Percentiles rank a stretch among this genome's conserved stretches.
phyloP scores from a whole-genome alignment of 2,888 invertebrate genomes.

The Cantharis nigra region DNA sequence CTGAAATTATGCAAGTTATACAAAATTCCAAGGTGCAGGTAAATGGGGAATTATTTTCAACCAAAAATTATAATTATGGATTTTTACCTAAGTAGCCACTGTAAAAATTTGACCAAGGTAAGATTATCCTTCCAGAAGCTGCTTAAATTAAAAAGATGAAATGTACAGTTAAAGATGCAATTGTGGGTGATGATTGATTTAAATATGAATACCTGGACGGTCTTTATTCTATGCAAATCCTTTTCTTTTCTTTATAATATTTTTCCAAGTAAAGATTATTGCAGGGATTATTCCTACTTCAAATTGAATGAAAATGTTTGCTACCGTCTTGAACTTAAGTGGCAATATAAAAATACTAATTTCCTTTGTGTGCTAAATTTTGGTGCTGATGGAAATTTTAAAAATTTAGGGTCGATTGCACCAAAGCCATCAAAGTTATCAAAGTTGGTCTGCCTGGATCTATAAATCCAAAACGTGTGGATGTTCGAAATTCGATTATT shows the following conservation, averaged over 20 bases:
- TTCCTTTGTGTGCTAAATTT: not conserved
- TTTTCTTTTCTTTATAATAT: not conserved
- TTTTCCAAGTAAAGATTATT: not conserved
- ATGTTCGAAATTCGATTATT: not conserved
- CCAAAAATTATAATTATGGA: too few species aligned
- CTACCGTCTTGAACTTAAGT: not conserved
- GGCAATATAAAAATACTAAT: not conserved
- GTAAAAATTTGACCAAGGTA: not conserved
- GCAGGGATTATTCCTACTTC: not conserved
- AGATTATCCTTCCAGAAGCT: not conserved
- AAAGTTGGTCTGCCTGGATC: too few species aligned
- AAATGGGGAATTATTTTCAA: too few species aligned
- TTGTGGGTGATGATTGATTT: not conserved
- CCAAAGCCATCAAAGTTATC: too few species aligned
- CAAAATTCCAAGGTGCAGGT: too few species aligned
- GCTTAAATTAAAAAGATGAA: not conserved
- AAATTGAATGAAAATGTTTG: not conserved
- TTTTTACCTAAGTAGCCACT: too few species aligned
- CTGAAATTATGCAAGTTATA: too few species aligned
- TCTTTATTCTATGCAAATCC: not conserved
- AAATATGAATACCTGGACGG: not conserved
- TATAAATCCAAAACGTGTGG: not conserved
- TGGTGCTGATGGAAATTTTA: not conserved
- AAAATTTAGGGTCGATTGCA: not conserved
- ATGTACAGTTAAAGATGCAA: not conserved